phyloP scores from a whole-genome alignment of 2,888 invertebrate genomes.

The Metacarcinus magister region DNA sequence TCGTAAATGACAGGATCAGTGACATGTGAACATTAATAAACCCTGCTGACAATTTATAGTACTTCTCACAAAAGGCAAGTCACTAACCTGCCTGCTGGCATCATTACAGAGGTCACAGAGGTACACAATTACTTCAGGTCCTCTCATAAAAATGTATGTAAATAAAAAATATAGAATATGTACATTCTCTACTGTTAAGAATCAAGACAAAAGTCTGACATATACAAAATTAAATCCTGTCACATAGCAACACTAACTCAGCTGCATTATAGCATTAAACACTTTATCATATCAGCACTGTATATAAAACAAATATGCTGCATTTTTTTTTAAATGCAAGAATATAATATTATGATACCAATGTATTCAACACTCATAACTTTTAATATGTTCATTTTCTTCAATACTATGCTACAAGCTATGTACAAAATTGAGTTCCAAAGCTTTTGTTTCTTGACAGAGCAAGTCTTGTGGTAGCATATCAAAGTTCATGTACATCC shows the following conservation, averaged over 20 bases:
- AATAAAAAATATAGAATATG: slow-evolving; percentile 39
- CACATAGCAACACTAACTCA: slow-evolving; percentile 34
- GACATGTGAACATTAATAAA: slow-evolving; percentile 19
- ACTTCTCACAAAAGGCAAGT: slow-evolving; percentile 5
- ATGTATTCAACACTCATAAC: not conserved
- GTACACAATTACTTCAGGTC: not conserved
- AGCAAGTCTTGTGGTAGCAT: slow-evolving; percentile 1
- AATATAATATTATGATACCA: not conserved
- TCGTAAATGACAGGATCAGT: slow-evolving; percentile 22
- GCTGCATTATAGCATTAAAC: slow-evolving; percentile 39
- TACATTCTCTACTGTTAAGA: slow-evolving; percentile 28
- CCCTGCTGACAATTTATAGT: not conserved
- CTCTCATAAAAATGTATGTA: slow-evolving; percentile 39
- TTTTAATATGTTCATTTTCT: slow-evolving; percentile 33
- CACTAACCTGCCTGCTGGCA: slow-evolving; percentile 29
- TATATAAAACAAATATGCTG: slow-evolving; percentile 28
- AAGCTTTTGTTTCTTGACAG: slow-evolving; percentile 26
- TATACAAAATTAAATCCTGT: slow-evolving; percentile 39
- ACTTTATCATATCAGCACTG: slow-evolving; percentile 18
- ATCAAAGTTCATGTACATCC: slow-evolving; percentile 27
- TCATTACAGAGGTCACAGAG: slow-evolving; percentile 39
- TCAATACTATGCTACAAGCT: slow-evolving; percentile 6
- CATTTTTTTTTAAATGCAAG: not conserved
- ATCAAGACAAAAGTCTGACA: slow-evolving; percentile 39
- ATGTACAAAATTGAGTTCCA: slow-evolving; percentile 33